Percentiles rank a stretch among this genome's conserved stretches.
Conservation (phyloP, 23 tunicate genomes). For the Diplosoma virens region DNA sequence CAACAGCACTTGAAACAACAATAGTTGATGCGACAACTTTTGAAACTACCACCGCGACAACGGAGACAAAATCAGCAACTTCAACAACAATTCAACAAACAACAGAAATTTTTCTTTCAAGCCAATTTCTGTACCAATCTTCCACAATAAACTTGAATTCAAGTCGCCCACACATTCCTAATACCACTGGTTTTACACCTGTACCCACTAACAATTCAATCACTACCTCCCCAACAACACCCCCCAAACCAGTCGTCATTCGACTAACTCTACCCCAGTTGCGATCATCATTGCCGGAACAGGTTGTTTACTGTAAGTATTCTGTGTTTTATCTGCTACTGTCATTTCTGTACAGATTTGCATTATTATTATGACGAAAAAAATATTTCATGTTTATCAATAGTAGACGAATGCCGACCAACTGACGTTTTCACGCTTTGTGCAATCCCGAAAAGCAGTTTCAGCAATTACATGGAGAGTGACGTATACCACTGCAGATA, state of each 20-base stretch:
- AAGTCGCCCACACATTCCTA: no score
- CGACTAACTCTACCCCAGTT: background rate
- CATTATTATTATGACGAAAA: background rate
- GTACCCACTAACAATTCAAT: no score
- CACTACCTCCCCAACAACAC: conserved; percentile 4
- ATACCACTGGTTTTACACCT: no score
- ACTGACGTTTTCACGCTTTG: conserved; percentile 45
- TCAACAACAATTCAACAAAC: background rate
- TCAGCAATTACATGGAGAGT: conserved; percentile 29
- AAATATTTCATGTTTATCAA: background rate
- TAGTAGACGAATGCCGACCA: conserved; percentile 37
- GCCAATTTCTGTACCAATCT: no score
- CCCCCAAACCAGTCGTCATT: background rate
- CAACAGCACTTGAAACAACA: background rate
- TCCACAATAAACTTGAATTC: no score
- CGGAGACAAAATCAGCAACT: background rate
- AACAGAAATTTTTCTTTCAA: background rate
- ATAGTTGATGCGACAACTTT: background rate
- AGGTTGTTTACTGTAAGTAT: background rate
- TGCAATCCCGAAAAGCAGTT: conserved; percentile 20
- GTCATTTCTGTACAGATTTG: background rate
- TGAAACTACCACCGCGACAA: background rate
- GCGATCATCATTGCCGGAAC: background rate
- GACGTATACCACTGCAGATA: conserved; percentile 53
- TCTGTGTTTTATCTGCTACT: background rate